A percentile compares a stretch with the other conserved stretches of the same genome.
phyloP scores from a whole-genome alignment of 2,888 invertebrate genomes.

The Nezara viridula region DNA sequence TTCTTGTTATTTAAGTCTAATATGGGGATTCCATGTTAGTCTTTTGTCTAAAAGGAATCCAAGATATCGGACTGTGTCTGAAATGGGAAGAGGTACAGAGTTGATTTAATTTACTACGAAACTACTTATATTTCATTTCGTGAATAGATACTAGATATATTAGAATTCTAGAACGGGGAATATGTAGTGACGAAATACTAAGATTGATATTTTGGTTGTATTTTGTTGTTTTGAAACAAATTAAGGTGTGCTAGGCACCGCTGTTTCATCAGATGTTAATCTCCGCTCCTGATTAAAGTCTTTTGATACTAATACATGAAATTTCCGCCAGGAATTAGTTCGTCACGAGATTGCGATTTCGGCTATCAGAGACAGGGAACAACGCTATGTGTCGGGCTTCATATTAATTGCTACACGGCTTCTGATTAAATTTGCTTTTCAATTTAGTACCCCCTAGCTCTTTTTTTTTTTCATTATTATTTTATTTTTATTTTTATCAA shows the following conservation, averaged over 20 bases:
- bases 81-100: too few species aligned
- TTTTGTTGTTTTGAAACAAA: background rate
- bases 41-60: too few species aligned
- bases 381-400: background rate
- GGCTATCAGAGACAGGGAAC: background rate
- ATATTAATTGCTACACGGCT: background rate
- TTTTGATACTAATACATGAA: conserved; percentile 4
- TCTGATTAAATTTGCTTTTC: background rate
- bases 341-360: background rate
- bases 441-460: background rate
- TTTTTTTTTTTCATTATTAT: too few species aligned
- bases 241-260: background rate
- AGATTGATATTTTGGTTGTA: background rate
- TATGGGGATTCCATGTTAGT: too few species aligned
- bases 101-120: too few species aligned
- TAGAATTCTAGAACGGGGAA: too few species aligned
- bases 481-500: too few species aligned
- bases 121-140: too few species aligned
- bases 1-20: too few species aligned
- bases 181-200: background rate
- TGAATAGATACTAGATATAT: too few species aligned
- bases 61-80: too few species aligned
- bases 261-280: conserved; percentile 14
- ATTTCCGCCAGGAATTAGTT: background rate
- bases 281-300: background rate